Evolutionary conservation across 2,888 invertebrate genomes (phyloP).

Genomic region (Melanophora roralis): DNA sequence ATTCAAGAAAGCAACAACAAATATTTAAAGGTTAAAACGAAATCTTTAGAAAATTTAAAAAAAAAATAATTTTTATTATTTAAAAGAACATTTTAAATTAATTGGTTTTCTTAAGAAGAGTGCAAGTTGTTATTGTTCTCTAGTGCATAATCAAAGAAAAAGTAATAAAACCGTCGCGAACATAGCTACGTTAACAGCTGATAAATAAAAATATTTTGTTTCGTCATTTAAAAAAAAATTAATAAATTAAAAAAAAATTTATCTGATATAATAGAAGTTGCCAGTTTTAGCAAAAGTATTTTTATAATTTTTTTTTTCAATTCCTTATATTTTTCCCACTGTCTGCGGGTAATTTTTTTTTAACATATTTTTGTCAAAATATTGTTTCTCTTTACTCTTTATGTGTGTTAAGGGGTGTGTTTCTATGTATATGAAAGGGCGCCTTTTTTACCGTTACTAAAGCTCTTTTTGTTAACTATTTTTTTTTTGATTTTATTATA

Average conservation of each 20-base stretch:
- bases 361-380: not conserved
- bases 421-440: constrained; percentile 42
- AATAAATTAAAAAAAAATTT: constrained; percentile 7
- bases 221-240: not conserved
- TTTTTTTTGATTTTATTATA: not conserved
- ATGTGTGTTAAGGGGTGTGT: not conserved
- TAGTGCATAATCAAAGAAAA: not conserved
- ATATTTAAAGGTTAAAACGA: not conserved
- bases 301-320: not conserved
- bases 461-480: constrained; percentile 16
- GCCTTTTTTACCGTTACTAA: constrained; percentile 40
- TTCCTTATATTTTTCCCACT: not conserved
- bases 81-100: not conserved
- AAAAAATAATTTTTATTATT: not conserved
- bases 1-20: not conserved
- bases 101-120: not conserved
- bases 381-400: constrained; percentile 32
- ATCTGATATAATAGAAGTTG: constrained; percentile 31
- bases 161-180: not conserved
- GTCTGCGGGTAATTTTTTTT: not conserved
- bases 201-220: not conserved
- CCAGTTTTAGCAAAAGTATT: not conserved
- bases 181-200: constrained; percentile 23
- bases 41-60: not conserved
- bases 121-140: not conserved